Percentiles rank a stretch among this genome's conserved stretches.
Evolutionary conservation across 2,888 invertebrate genomes (phyloP).

Genomic region (Scaptomyza polygonia): DNA sequence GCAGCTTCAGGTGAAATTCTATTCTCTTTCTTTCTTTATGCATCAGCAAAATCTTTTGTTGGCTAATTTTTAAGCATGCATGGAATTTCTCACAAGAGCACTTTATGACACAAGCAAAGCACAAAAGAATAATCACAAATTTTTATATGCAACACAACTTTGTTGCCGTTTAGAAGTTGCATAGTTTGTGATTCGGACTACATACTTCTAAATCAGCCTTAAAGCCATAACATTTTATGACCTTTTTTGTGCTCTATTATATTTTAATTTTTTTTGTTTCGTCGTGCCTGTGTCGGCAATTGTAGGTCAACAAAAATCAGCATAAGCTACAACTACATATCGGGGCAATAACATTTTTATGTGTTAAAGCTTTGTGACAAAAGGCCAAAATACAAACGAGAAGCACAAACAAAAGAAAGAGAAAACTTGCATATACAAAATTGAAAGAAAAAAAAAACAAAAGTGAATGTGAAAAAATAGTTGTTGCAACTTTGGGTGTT

Average conservation of each 20-base stretch:
- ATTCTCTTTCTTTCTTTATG: neutral
- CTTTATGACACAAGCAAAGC: neutral
- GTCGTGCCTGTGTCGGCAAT: slow-evolving; percentile 43
- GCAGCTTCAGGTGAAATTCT: neutral
- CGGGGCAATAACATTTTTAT: slow-evolving; percentile 78
- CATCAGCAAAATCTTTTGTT: neutral
- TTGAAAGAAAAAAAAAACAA: slow-evolving; percentile 3
- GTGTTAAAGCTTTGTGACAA: slow-evolving; percentile 78
- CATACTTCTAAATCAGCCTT: slow-evolving; percentile 67
- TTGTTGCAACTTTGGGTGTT: slow-evolving; percentile 59
- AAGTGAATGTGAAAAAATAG: slow-evolving; percentile 39
- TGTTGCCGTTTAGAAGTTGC: slow-evolving; percentile 19
- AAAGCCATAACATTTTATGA: slow-evolving; percentile 51
- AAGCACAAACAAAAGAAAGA: slow-evolving; percentile 24
- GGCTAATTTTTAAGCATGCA: neutral
- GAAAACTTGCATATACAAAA: slow-evolving; percentile 20
- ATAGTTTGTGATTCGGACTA: slow-evolving; percentile 27
- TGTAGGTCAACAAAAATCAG: slow-evolving; percentile 76
- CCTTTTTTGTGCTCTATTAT: slow-evolving; percentile 6
- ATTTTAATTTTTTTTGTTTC: slow-evolving; percentile 4
- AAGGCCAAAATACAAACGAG: slow-evolving; percentile 63
- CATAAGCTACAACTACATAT: slow-evolving; percentile 77
- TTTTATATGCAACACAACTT: slow-evolving; percentile 14
- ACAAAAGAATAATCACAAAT: slow-evolving; percentile 19
- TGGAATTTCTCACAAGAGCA: slow-evolving; percentile 5